Percentiles rank a stretch among this genome's conserved stretches.
Evolutionary conservation across 2,888 invertebrate genomes (phyloP).

Genomic region (Parnassius orleans): DNA sequence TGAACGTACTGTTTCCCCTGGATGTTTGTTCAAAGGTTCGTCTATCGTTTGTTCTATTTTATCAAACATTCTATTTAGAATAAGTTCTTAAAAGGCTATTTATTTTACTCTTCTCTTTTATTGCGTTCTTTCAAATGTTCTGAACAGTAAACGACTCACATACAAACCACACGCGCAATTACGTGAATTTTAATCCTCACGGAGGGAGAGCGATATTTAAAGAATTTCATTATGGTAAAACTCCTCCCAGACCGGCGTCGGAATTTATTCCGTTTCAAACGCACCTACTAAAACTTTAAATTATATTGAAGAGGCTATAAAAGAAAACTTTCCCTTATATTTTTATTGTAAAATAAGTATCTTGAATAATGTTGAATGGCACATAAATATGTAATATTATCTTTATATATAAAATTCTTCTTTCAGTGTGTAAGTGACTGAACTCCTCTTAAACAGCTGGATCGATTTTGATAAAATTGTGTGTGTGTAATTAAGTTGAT

Average conservation of each 20-base stretch:
- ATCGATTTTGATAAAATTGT: too few relatives aligned
- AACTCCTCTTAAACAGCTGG: too few relatives aligned
- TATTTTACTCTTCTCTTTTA: slow-evolving; percentile 4
- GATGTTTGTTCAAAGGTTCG: too few relatives aligned
- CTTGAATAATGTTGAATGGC: neutral
- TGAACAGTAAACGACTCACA: slow-evolving; percentile 21
- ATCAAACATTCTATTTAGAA: too few relatives aligned
- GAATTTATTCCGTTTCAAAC: slow-evolving; percentile 67
- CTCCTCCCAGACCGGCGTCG: slow-evolving; percentile 57
- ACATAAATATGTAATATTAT: neutral
- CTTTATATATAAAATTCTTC: too few relatives aligned
- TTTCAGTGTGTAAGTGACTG: too few relatives aligned
- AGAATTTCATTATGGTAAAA: slow-evolving; percentile 76
- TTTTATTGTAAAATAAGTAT: too few relatives aligned
- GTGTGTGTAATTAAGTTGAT: too few relatives aligned
- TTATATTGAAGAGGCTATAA: slow-evolving; percentile 62
- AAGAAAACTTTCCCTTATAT: slow-evolving; percentile 60
- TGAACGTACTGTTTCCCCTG: too few relatives aligned
- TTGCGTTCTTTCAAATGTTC: slow-evolving; percentile 3
- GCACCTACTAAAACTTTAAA: slow-evolving; percentile 54
- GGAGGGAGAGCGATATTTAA: slow-evolving; percentile 61
- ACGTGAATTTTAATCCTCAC: slow-evolving; percentile 68
- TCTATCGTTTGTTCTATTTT: too few relatives aligned
- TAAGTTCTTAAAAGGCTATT: neutral
- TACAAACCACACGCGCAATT: slow-evolving; percentile 51